Base-by-base conservation (phyloP, 2,797 vertebrate genomes). In the Takifugu rubripes region DNA sequence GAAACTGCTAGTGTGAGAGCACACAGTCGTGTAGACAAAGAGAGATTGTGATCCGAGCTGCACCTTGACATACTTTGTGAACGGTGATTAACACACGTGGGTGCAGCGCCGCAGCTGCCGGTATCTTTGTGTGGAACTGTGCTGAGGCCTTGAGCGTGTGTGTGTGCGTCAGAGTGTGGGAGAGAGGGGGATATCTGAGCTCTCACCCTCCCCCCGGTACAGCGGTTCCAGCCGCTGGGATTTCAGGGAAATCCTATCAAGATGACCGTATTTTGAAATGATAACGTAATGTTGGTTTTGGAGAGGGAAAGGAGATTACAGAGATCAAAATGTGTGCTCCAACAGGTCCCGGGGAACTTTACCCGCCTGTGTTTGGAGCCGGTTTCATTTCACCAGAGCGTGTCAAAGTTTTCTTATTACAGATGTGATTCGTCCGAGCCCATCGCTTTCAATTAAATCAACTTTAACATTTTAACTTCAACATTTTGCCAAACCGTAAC, bases 21-120 rank as follows among this genome's bases (percentile, higher is more conserved):
- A 85, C 84, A 86, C 68, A 78, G 9, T 47, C 42, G 31, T 62
- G 9, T 40, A 64, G 81, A 87, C 83, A 87, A 83, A 84, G 72
- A 64, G 52, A 44, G 69, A 52, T 45, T 52, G 61, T 6, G 68
- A 78, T 80, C 74, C 36, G 36, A 11, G 2, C 24, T 52, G 73
- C 64, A 78, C 74, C 73, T 66, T 72, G 66, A 29, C 40, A 57
- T 3, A 33, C 21, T 54, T 58, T 52, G 61, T 51, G 25, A 65
- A 40, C 43, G 17, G 3, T 16, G 53, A 63, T 24, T 63, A 36
- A 65, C 60, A 26, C 59, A 52, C 6, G 52, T 24, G 43, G 12
- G 1, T 31, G 45, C 45, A 52, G 51, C 75, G 75, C 21, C 6
- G 2, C n/a, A 48, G 21, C 17, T 14, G 45, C 53, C 42, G 49